Evolutionary conservation across 1,140 invertebrate genomes (phyloP), one percentile per base, ranked within the genome.

Genomic region (Hypothenemus hampei): DNA sequence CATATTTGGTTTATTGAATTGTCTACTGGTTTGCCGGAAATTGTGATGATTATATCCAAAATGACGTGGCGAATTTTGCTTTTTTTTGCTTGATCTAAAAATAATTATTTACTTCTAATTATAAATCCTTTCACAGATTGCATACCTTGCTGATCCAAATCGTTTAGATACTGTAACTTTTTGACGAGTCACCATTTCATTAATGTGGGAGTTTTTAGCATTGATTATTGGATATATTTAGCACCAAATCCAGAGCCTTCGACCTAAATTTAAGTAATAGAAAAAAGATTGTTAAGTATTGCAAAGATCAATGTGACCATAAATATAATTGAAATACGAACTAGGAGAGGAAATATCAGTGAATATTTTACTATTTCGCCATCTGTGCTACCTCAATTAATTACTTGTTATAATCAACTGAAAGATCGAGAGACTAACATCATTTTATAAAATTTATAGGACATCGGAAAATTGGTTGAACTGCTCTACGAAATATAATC

Each of bases 151-250:
- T n/a, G n/a, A n/a, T n/a, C n/a, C n/a, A n/a, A n/a, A n/a, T n/a
- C n/a, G n/a, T n/a, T 37, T 37, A 15, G 10, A 8, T 16, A 16
- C 10, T 31, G 2, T 51, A 3, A 51, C 31, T 48, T 53, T 60
- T 31, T 60, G 58, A 6, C 13, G 21, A 8, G 48, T 46, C 8
- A 61, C 59, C 31, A 61, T 29, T 18, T 53, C 20, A 23, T 46
- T 51, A 3, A 57, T 46, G 33, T 61, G 55, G 11, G 33, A 19
- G 21, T 24, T 57, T 31, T 61, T 57, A 31, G 48, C 55, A 5
- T 46, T 39, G 6, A 44, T 7, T 7, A 54, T 40, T n/a, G 35
- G 45, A 23, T 23, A 22, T 13, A 61, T 46, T 31, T 4, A 37
- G 55, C 54, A 35, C 22, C 39, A 13, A 29, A 41, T 7, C 59